Evolutionary conservation across 2,888 invertebrate genomes (phyloP), one percentile per base, ranked within the genome.

Genomic region (Leptinotarsa haldemani): DNA sequence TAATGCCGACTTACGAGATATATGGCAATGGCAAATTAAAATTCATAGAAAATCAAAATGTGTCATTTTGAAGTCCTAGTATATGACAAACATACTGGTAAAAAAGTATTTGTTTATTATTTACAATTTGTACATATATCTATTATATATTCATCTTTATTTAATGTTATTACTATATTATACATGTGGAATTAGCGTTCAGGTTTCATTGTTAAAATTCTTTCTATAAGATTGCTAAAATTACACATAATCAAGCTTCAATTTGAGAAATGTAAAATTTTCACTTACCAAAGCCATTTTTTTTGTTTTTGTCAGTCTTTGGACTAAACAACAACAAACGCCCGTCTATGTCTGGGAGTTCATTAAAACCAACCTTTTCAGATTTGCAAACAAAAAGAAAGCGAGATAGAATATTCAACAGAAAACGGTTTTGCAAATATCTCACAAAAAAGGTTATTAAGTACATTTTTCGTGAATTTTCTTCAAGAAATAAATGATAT

Each of bases 101-200:
- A 80, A 81, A 81, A 80, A 81, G 80, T 82, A 78, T 80, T 77
- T 81, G 77, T 81, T 78, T 80, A 81, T 77, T 81, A 81, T 81
- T 81, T 82, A 82, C 81, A 81, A 78, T 82, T 81, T 82, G 81
- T 81, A 82, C 82, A 82, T 78, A 52, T 71, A 68, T 68, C 53
- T 47, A 56, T 56, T 56, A 68, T 68, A 46, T 68, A 68, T 68
- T 68, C 68, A 68, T 46, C 68, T 68, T 68, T 56, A 56, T 46
- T 68, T 56, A 68, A 46, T 68, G 61, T 61, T 61, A 25, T 30
- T 61, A 61, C 61, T 61, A 61, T 61, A 61, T 30, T 61, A 61
- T 61, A 61, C 61, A 61, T 3, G 30, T 25, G 61, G 40, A 61
- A 61, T 61, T 61, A 61, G 30, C 15, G 9, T 22, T 61, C 30